Evolutionary conservation across 2,797 vertebrate species (phyloP).

Genomic region (Chelmon rostratus): DNA sequence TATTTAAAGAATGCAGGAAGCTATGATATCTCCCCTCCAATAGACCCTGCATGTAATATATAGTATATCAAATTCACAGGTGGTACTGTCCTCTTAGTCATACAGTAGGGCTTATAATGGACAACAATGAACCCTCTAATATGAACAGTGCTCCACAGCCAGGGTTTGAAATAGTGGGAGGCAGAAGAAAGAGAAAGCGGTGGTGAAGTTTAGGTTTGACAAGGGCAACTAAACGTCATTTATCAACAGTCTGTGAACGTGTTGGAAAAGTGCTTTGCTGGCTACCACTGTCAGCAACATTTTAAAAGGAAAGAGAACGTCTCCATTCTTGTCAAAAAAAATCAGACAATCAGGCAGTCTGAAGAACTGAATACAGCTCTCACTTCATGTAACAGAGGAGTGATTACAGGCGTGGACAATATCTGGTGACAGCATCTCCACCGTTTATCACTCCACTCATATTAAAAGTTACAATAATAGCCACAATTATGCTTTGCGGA

Average conservation of each 20-base stretch:
- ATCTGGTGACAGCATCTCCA: conserved; percentile 10
- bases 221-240: conserved; percentile 44
- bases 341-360: neutral
- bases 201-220: conserved; percentile 48
- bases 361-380: neutral
- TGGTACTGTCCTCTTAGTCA: neutral
- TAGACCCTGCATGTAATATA: neutral
- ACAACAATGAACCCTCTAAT: conserved; percentile 9
- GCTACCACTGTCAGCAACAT: neutral
- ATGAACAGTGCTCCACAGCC: neutral
- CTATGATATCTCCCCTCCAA: neutral
- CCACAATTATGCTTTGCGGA: conserved; percentile 11
- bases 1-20: neutral
- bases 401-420: conserved; percentile 19
- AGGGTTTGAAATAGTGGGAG: conserved; percentile 19
- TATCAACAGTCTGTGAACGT: conserved; percentile 34
- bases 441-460: neutral
- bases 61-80: neutral
- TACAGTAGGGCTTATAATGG: neutral
- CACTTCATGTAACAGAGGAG: conserved; percentile 16
- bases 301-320: conserved; percentile 10
- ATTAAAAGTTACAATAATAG: conserved; percentile 9
- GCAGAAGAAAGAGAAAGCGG: conserved; percentile 13
- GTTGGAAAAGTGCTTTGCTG: conserved; percentile 13
- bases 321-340: conserved; percentile 2